These are phyloP conservation scores for Odontamblyopus lacepedii DNA, from an alignment of 2,797 vertebrate genomes.

Conservation along the genomic window DNA sequence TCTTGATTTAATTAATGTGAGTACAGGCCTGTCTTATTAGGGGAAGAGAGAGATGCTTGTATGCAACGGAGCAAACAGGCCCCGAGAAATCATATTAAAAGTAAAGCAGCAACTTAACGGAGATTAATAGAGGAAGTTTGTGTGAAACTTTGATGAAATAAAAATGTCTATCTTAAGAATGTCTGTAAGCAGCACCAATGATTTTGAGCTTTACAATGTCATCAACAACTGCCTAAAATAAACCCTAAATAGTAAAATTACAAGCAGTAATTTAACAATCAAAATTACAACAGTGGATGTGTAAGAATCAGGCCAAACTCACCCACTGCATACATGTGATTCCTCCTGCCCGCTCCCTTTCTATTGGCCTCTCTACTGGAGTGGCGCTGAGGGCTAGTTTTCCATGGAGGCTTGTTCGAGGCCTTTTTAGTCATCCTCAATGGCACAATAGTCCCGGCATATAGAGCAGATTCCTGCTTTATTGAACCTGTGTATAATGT, in stretches of 20 bases:
- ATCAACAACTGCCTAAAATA: background rate
- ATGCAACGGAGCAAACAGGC: constrained; percentile 71
- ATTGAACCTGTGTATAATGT: constrained; percentile 78
- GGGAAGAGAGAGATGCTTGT: constrained; percentile 44
- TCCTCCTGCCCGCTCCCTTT: constrained; percentile 41
- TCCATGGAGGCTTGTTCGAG: constrained; percentile 50
- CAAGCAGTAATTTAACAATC: constrained; percentile 7
- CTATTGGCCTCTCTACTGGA: constrained; percentile 57
- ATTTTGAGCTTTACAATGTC: background rate
- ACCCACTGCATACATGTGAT: constrained; percentile 34
- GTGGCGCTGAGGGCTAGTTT: constrained; percentile 61
- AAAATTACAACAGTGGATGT: constrained; percentile 33
- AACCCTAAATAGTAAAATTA: constrained; percentile 5
- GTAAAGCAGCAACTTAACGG: constrained; percentile 68
- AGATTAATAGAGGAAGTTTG: constrained; percentile 64
- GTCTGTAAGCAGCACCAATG: background rate
- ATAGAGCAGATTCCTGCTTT: constrained; percentile 75
- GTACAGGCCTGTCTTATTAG: constrained; percentile 91
- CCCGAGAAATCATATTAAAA: constrained; percentile 81
- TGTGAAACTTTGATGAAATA: constrained; percentile 30
- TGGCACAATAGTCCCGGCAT: constrained; percentile 66
- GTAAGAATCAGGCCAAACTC: constrained; percentile 26
- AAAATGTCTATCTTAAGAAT: background rate
- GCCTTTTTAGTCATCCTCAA: constrained; percentile 66
- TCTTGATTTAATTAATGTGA: constrained; percentile 99